phyloP scores from a whole-genome alignment of 2,888 invertebrate species.

The Hypsopygia costalis region DNA sequence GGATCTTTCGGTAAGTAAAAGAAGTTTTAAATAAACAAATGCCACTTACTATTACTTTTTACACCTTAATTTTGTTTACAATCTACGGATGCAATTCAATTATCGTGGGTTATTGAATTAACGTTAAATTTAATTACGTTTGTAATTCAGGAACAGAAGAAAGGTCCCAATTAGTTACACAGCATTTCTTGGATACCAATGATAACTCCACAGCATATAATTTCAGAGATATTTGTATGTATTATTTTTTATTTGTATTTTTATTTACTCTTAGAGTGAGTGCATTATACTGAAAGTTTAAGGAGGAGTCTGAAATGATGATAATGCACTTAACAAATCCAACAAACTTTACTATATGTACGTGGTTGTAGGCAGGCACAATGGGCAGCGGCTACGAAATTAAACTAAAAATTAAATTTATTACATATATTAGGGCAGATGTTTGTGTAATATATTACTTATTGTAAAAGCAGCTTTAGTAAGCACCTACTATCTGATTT shows the following conservation, averaged over 20 bases:
- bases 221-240: constrained; percentile 67
- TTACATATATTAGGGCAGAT: too few relatives aligned
- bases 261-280: not conserved
- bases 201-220: constrained; percentile 50
- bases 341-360: too few relatives aligned
- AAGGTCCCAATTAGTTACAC: constrained; percentile 77
- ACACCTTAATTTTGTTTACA: constrained; percentile 28
- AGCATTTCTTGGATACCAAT: constrained; percentile 77
- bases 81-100: constrained; percentile 33
- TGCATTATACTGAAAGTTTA: too few relatives aligned
- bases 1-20: constrained; percentile 57
- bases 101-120: constrained; percentile 41
- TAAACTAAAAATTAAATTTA: too few relatives aligned
- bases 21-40: constrained; percentile 1
- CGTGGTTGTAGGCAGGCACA: too few relatives aligned
- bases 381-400: too few relatives aligned
- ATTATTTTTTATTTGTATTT: not conserved
- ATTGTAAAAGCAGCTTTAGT: too few relatives aligned
- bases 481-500: too few relatives aligned
- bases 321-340: too few relatives aligned
- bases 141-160: constrained; percentile 63
- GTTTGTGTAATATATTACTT: too few relatives aligned
- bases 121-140: constrained; percentile 52
- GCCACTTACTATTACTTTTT: not conserved
- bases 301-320: too few relatives aligned